Evolutionary conservation across 1,140 invertebrate genomes (phyloP), one percentile per base, ranked within the genome.

Genomic region (Chionoecetes opilio): DNA sequence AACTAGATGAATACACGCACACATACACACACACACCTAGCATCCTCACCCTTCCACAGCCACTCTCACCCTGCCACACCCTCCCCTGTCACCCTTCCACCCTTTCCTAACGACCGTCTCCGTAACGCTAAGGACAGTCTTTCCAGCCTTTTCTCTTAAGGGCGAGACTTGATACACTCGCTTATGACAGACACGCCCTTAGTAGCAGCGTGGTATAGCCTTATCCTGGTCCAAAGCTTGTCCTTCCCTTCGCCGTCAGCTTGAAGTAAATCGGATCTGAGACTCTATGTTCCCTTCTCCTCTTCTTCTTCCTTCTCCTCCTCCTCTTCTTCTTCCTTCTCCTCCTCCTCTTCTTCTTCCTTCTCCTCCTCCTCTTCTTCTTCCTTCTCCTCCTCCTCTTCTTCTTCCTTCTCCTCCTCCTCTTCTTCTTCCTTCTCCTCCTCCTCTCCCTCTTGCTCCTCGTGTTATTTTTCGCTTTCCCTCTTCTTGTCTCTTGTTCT

Each of bases 161-260:
- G 63, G 63, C 63, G 63, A 75, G 63, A 75, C 63, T 75, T n/a
- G 21, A 75, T 26, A 75, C 63, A 75, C 21, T 26, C 63, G 63
- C 63, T 75, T 75, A 75, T 75, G 63, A 75, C 21, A 75, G 63
- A 26, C 21, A 26, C 63, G 63, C 63, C 63, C 63, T 26, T 75
- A 75, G 63, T 26, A 26, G 26, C 63, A 26, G 0, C 26, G 63
- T 75, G 63, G 63, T 26, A 75, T 21, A 75, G 63, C 63, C 11
- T 8, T 75, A n/a, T 75, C 26, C 63, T 75, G 63, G n/a, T 75
- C 63, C 26, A n/a, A 75, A 75, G 63, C 63, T 75, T 75, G 63
- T 75, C 63, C 63, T 75, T 75, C 21, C 63, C 63, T 75, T n/a
- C 63, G 63, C 63, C 63, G 63, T 75, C 63, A 75, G 63, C 63